Evolutionary conservation across 2,797 vertebrate genomes (phyloP).

Genomic region (Phrynocephalus forsythii): DNA sequence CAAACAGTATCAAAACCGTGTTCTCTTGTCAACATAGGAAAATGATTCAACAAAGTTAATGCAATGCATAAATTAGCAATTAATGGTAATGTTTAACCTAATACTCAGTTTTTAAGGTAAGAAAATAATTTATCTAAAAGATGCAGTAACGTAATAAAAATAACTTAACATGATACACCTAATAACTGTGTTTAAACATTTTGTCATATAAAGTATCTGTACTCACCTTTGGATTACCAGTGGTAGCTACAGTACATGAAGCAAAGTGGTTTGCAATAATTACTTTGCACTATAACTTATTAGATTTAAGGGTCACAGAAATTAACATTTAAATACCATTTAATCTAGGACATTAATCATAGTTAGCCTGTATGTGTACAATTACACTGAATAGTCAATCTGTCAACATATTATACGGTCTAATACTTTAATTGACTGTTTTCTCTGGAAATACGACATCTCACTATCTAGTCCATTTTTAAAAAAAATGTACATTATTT

Average conservation of each 20-base stretch:
- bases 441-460: conserved; percentile 42
- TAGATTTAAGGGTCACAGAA: conserved; percentile 66
- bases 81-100: too few relatives aligned
- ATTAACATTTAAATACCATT: conserved; percentile 67
- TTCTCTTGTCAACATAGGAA: too few relatives aligned
- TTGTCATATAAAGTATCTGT: conserved; percentile 24
- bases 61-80: too few relatives aligned
- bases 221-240: conserved; percentile 31
- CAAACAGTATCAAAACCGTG: too few relatives aligned
- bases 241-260: conserved; percentile 23
- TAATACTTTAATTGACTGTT: conserved; percentile 46
- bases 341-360: conserved; percentile 68
- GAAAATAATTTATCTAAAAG: not conserved
- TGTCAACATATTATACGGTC: conserved; percentile 26
- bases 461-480: conserved; percentile 48
- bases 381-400: conserved; percentile 60
- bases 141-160: not conserved
- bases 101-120: not conserved
- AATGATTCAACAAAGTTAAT: too few relatives aligned
- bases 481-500: conserved; percentile 29
- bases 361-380: conserved; percentile 68
- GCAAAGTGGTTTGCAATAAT: conserved; percentile 46
- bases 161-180: not conserved
- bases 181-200: conserved; percentile 17
- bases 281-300: conserved; percentile 64